A percentile compares a stretch with the other conserved stretches of the same genome.
Conservation (phyloP, 2,797 vertebrate genomes). For the Sparus aurata region DNA sequence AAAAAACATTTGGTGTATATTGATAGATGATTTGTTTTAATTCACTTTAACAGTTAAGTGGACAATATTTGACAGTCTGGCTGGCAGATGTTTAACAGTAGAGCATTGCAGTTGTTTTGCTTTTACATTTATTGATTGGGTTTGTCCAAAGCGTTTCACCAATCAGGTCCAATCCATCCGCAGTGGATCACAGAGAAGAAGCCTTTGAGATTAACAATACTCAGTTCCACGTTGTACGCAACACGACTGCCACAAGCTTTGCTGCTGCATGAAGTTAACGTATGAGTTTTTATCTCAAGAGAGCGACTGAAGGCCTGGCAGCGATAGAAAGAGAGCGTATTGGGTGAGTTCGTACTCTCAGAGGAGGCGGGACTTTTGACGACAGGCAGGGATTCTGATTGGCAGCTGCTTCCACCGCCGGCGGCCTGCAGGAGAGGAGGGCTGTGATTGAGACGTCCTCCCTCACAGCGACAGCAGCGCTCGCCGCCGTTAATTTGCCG, state of each 20-base stretch:
- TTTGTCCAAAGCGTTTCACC: not conserved
- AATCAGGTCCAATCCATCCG: not conserved
- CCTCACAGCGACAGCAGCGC: not conserved
- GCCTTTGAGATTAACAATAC: too few species aligned
- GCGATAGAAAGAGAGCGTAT: not conserved
- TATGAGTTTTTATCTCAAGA: not conserved
- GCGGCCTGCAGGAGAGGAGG: too few species aligned
- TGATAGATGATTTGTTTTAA: not conserved
- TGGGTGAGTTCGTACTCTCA: too few species aligned
- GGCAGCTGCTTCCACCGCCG: not conserved
- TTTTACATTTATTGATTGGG: not conserved
- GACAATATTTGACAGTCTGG: not conserved
- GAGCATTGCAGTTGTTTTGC: not conserved
- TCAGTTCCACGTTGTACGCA: not conserved
- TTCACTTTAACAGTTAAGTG: slow-evolving; percentile 5
- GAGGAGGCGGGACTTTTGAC: not conserved
- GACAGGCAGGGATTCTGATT: not conserved
- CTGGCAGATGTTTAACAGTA: not conserved
- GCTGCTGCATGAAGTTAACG: not conserved
- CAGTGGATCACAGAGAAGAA: not conserved
- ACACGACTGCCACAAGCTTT: not conserved
- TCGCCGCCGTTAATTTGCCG: too few species aligned
- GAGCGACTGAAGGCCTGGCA: not conserved
- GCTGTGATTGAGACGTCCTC: not conserved
- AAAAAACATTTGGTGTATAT: not conserved